A percentile compares a stretch with the other conserved stretches of the same genome.
Conservation (phyloP, 2,113 vertebrate genomes). For the Neopipo cinnamomea region DNA sequence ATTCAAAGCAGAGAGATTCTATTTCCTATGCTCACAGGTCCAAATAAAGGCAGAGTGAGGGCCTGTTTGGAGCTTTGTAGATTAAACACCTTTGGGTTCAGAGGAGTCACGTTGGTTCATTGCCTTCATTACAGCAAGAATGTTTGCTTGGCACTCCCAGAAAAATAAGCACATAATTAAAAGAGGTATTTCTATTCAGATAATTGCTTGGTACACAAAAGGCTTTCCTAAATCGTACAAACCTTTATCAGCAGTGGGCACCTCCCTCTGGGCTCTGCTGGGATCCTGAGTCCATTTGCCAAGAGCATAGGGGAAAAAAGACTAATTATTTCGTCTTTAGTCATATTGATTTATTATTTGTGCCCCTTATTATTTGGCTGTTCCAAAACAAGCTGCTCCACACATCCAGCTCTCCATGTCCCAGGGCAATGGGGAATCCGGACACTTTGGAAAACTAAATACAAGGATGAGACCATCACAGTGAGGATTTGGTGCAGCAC, state of each 20-base stretch:
- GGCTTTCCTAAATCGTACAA: background rate
- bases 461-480: background rate
- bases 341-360: background rate
- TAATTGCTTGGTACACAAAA: background rate
- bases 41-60: background rate
- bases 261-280: background rate
- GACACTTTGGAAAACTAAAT: background rate
- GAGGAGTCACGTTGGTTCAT: background rate
- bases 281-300: background rate
- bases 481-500: background rate
- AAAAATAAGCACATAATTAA: constrained; percentile 16
- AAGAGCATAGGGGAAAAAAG: background rate
- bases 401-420: background rate
- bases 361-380: background rate
- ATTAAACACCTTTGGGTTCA: background rate
- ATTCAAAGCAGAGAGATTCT: background rate
- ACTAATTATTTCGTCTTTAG: background rate
- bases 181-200: background rate
- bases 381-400: background rate
- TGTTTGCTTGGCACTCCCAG: background rate
- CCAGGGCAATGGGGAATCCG: background rate
- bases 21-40: background rate
- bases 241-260: background rate
- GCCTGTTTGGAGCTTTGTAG: background rate
- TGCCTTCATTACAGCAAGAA: background rate